phyloP scores from a whole-genome alignment of 2,113 vertebrate species.

The Spilogale gracilis region DNA sequence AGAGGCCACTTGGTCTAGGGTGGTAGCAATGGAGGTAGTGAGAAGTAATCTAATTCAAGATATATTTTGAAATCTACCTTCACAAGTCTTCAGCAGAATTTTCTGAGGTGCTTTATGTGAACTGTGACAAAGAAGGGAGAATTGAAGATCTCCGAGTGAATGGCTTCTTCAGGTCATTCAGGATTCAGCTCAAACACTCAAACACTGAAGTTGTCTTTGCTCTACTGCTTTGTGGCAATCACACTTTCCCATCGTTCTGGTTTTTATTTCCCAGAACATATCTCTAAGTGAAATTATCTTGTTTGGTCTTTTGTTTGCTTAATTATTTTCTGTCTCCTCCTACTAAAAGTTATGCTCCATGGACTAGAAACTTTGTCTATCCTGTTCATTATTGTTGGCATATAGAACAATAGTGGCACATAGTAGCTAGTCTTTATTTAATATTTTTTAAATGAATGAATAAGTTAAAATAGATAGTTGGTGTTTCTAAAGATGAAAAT shows the following conservation, averaged over 20 bases:
- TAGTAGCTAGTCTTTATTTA: neutral
- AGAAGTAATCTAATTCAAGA: neutral
- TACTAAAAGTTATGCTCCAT: neutral
- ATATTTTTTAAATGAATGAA: neutral
- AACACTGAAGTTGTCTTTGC: neutral
- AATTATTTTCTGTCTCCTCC: conserved; percentile 39
- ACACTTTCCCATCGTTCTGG: neutral
- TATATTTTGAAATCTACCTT: neutral
- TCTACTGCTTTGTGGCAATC: neutral
- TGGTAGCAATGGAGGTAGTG: neutral
- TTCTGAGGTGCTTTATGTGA: neutral
- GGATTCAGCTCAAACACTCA: neutral
- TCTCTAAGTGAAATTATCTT: neutral
- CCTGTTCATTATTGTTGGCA: neutral
- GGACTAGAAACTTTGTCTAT: neutral
- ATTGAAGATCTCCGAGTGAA: neutral
- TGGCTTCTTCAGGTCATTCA: neutral
- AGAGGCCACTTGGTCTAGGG: neutral
- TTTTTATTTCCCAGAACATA: neutral
- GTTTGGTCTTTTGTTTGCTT: conserved; percentile 21
- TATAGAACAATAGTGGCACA: neutral
- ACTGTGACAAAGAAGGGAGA: neutral
- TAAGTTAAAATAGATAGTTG: neutral
- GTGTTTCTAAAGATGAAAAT: neutral
- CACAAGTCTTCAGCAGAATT: neutral